phyloP scores from a whole-genome alignment of 1,140 invertebrate genomes.

The Adoxophyes honmai region DNA sequence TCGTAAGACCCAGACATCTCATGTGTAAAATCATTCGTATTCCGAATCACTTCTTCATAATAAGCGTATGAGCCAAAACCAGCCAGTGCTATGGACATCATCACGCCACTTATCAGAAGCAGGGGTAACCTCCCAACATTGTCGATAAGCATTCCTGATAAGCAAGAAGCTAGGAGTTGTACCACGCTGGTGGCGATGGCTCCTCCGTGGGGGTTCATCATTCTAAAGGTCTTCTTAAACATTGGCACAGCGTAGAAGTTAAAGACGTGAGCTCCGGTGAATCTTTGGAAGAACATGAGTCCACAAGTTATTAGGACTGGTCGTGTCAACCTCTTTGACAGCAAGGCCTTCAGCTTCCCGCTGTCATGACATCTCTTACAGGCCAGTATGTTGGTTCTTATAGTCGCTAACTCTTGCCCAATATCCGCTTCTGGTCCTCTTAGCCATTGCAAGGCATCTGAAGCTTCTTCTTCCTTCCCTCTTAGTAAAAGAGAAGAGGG shows the following conservation, averaged over 20 bases:
- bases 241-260: constrained; percentile 90
- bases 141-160: constrained; percentile 89
- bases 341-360: constrained; percentile 68
- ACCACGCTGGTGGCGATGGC: constrained; percentile 88
- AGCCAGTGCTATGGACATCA: constrained; percentile 89
- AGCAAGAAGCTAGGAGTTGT: constrained; percentile 86
- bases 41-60: constrained; percentile 79
- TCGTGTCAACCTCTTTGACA: constrained; percentile 78
- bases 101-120: constrained; percentile 87
- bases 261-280: constrained; percentile 89
- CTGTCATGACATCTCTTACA: constrained; percentile 64
- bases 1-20: constrained; percentile 78
- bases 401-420: constrained; percentile 81
- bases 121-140: constrained; percentile 86
- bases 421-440: constrained; percentile 86
- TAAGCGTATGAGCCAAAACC: constrained; percentile 90
- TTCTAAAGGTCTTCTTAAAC: constrained; percentile 86
- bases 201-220: constrained; percentile 88
- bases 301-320: constrained; percentile 89
- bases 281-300: constrained; percentile 90
- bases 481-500: constrained; percentile 87
- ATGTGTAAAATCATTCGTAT: constrained; percentile 48
- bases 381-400: constrained; percentile 82
- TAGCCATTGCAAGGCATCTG: constrained; percentile 86
- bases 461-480: constrained; percentile 87